Evolutionary conservation across 2,797 vertebrate genomes (phyloP).

Genomic region (Enteromius thamalakanensis): DNA sequence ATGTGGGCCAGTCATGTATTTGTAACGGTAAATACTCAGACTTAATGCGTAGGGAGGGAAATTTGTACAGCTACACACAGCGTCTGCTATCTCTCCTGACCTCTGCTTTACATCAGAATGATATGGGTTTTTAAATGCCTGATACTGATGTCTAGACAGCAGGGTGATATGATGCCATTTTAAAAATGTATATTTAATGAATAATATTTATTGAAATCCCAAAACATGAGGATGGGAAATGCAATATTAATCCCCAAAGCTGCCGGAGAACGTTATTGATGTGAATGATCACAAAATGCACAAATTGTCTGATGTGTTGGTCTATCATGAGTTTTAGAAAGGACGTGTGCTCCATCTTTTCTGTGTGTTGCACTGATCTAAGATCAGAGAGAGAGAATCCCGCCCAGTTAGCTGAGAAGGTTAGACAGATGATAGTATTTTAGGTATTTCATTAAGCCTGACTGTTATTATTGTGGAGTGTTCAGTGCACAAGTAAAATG

Average conservation of each 20-base stretch:
- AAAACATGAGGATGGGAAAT: not conserved
- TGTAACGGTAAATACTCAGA: constrained; percentile 35
- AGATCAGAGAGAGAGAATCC: not conserved
- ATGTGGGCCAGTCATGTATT: not conserved
- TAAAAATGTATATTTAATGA: not conserved
- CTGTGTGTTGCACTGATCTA: not conserved
- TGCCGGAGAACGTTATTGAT: not conserved
- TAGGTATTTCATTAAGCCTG: not conserved
- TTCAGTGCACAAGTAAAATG: not conserved
- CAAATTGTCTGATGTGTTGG: not conserved
- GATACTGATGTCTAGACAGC: constrained; percentile 14
- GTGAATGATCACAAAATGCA: not conserved
- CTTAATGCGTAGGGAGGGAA: constrained; percentile 3
- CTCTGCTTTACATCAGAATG: constrained; percentile 19
- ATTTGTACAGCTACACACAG: constrained; percentile 31
- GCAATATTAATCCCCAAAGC: not conserved
- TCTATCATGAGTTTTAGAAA: not conserved
- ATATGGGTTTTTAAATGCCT: not conserved
- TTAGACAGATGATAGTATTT: not conserved
- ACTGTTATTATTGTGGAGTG: not conserved
- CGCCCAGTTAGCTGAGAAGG: not conserved
- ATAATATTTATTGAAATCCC: not conserved
- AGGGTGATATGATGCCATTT: not conserved
- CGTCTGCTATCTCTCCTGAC: constrained; percentile 13
- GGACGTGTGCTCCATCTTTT: not conserved